A percentile compares a stretch with the other conserved stretches of the same genome.
Conservation (phyloP, 2,797 vertebrate genomes). For the Propithecus perrieri region DNA sequence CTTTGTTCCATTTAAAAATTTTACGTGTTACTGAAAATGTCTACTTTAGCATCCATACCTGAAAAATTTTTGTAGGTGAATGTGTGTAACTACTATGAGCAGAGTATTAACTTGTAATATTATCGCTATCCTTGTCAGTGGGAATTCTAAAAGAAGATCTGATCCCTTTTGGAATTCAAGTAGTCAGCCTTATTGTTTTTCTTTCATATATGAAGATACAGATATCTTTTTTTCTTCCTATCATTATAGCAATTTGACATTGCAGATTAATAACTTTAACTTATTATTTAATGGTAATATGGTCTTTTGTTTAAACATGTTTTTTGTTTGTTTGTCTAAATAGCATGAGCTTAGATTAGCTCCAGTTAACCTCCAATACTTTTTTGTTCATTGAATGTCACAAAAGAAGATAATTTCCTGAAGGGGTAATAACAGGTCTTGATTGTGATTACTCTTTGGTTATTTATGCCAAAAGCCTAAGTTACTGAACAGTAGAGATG, state of each 20-base stretch:
- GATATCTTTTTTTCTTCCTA: not conserved
- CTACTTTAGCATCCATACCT: not conserved
- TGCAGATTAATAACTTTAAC: not conserved
- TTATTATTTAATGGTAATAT: not conserved
- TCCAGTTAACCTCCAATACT: not conserved
- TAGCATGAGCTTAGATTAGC: not conserved
- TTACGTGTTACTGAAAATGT: not conserved
- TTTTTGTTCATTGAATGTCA: not conserved
- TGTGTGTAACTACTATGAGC: not conserved
- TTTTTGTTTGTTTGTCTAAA: not conserved
- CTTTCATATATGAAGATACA: conserved; percentile 9
- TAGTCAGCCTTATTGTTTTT: not conserved
- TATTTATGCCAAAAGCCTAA: not conserved
- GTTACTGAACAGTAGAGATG: not conserved
- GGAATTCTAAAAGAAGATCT: not conserved
- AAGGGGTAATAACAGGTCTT: not conserved
- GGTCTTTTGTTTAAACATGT: not conserved
- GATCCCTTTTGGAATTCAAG: not conserved
- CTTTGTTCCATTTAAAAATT: not conserved
- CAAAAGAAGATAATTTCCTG: not conserved
- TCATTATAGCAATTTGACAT: not conserved
- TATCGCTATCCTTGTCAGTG: not conserved
- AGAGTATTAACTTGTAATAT: not conserved
- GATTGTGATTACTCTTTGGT: not conserved
- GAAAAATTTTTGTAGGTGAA: not conserved